Evolutionary conservation across 2,113 vertebrate species (phyloP).

Genomic region (Zeus faber): DNA sequence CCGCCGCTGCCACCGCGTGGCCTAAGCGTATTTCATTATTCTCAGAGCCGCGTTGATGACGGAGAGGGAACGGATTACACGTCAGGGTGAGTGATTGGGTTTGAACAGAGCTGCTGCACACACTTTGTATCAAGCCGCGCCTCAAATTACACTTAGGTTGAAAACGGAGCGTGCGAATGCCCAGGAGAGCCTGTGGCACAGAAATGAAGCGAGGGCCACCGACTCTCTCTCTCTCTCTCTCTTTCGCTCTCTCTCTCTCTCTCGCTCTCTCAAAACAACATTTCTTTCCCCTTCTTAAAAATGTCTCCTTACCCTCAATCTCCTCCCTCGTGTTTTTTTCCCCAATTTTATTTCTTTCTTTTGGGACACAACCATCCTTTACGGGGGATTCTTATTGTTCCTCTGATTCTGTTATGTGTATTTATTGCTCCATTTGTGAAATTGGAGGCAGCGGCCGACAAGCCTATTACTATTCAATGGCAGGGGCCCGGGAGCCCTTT

Average conservation of each 20-base stretch:
- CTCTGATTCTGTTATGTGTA: slow-evolving; percentile 63
- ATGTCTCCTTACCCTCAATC: background rate
- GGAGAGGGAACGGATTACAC: slow-evolving; percentile 72
- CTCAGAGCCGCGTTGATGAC: slow-evolving; percentile 69
- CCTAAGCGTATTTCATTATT: slow-evolving; percentile 76
- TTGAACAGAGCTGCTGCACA: slow-evolving; percentile 78
- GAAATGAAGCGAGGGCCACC: slow-evolving; percentile 71
- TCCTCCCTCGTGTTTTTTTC: background rate
- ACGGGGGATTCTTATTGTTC: slow-evolving; percentile 62
- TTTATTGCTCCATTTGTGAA: slow-evolving; percentile 73
- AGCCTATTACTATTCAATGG: slow-evolving; percentile 72
- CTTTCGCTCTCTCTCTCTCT: slow-evolving; percentile 28
- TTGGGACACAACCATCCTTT: slow-evolving; percentile 50
- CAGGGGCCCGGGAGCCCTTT: slow-evolving; percentile 57
- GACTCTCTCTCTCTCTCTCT: slow-evolving; percentile 1
- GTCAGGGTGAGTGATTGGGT: slow-evolving; percentile 79
- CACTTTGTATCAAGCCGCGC: slow-evolving; percentile 75
- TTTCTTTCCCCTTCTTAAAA: background rate
- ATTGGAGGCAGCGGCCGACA: slow-evolving; percentile 66
- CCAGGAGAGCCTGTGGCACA: slow-evolving; percentile 77
- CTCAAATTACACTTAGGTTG: slow-evolving; percentile 80
- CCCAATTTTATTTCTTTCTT: slow-evolving; percentile 6
- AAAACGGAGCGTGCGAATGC: slow-evolving; percentile 74
- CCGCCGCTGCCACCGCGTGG: slow-evolving; percentile 59
- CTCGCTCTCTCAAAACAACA: slow-evolving; percentile 23